Base-by-base conservation (phyloP, 2,888 invertebrate genomes). In the Lasioglossum figueresi region DNA sequence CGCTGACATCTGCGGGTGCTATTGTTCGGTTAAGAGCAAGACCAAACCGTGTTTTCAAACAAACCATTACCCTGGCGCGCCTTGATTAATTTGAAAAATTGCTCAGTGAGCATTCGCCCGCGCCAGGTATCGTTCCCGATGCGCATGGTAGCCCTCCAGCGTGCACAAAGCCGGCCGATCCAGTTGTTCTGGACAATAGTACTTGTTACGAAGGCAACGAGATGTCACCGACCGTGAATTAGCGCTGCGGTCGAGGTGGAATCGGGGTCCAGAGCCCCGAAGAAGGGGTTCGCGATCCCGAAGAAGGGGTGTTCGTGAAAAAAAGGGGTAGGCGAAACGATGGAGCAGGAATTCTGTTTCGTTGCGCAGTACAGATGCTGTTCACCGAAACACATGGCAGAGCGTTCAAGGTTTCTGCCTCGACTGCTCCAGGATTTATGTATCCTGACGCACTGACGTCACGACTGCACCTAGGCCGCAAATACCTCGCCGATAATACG, bases 171-270 rank as follows among this genome's bases (percentile, higher is more conserved):
- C 88, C 82, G 78, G 74, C 74, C 85, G 92, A 92, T 91, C 92
- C 90, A 92, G 88, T 93, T 93, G 88, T 81, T 85, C 84, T 80
- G 92, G 85, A 94, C 94, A 94, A 94, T 94, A 89, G 93, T 93
- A 94, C 94, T 94, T 94, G 94, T 93, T 93, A 92, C 92, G 93
- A 88, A 93, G 93, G 92, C 94, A 93, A 93, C 92, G 94, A 93
- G 92, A 94, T 93, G 94, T 94, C 94, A 93, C 93, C 92, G 91
- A 92, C 86, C 92, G 89, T 94, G 94, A 94, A 94, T 94, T 94
- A 94, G 93, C 93, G 92, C 85, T 88, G 92, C 82, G 92, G 91
- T 88, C 89, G 90, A 90, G 85, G 80, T 85, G 81, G 83, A 63
- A 63, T 78, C 70, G 79, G 85, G 82, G 83, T 66, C 45, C 74